Percentiles rank a stretch among this genome's conserved stretches.
Conservation (phyloP, 2,888 invertebrate species). For the Shargacucullia verbasci region DNA sequence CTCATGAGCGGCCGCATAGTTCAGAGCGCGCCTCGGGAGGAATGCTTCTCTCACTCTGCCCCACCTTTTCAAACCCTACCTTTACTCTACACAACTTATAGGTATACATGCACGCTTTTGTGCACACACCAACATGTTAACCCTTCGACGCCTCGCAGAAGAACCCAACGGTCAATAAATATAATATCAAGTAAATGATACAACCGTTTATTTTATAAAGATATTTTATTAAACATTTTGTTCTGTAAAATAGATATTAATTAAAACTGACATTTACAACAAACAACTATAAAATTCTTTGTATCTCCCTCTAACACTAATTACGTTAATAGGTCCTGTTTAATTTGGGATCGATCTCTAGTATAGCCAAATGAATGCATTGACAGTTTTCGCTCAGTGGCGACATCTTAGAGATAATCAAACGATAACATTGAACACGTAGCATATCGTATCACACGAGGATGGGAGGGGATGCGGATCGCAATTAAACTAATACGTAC, state of each 20-base stretch:
- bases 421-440: slow-evolving; percentile 78
- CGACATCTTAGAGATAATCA: slow-evolving; percentile 65
- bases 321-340: slow-evolving; percentile 83
- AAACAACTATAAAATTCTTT: slow-evolving; percentile 89
- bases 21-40: slow-evolving; percentile 65
- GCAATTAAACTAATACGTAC: slow-evolving; percentile 65
- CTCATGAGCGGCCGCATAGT: slow-evolving; percentile 71
- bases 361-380: slow-evolving; percentile 66
- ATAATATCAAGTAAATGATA: slow-evolving; percentile 58
- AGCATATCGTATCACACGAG: slow-evolving; percentile 79
- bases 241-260: slow-evolving; percentile 87
- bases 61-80: slow-evolving; percentile 65
- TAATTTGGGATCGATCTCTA: slow-evolving; percentile 73
- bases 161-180: slow-evolving; percentile 34
- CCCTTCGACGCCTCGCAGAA: slow-evolving; percentile 49
- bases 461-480: slow-evolving; percentile 73
- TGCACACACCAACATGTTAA: slow-evolving; percentile 53
- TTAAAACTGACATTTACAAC: slow-evolving; percentile 89
- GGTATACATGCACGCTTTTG: slow-evolving; percentile 56
- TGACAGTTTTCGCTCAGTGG: slow-evolving; percentile 62
- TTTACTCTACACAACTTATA: slow-evolving; percentile 62
- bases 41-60: slow-evolving; percentile 65
- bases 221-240: slow-evolving; percentile 88
- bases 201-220: slow-evolving; percentile 80
- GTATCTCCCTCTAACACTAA: slow-evolving; percentile 82